Conservation (phyloP, 1,140 invertebrate species). For the Drosophila ambigua region DNA sequence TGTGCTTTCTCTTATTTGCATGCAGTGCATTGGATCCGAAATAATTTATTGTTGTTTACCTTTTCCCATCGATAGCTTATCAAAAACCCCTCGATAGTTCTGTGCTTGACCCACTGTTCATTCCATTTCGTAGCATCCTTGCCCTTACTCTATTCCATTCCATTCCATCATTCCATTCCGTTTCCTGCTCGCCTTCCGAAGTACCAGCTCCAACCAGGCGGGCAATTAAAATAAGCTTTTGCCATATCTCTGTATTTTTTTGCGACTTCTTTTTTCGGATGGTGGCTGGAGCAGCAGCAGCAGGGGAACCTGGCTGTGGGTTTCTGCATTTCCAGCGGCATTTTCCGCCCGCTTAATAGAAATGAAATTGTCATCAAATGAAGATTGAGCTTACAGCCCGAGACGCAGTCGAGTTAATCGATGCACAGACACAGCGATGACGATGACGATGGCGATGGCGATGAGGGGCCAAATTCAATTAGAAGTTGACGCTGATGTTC, state of each 20-base stretch:
- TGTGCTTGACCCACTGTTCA: slow-evolving; percentile 38
- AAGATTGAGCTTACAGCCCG: slow-evolving; percentile 57
- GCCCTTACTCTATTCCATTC: neutral
- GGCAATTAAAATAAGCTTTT: slow-evolving; percentile 75
- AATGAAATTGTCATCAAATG: slow-evolving; percentile 80
- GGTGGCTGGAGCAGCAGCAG: neutral
- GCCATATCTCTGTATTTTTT: slow-evolving; percentile 39
- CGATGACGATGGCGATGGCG: slow-evolving; percentile 7
- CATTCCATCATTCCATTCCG: slow-evolving; percentile 21
- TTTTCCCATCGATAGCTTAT: too few species aligned
- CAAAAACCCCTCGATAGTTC: neutral
- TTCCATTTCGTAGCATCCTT: neutral
- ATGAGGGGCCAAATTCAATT: slow-evolving; percentile 64
- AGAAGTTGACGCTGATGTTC: slow-evolving; percentile 64
- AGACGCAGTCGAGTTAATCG: slow-evolving; percentile 59
- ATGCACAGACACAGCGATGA: slow-evolving; percentile 42
- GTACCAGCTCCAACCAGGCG: slow-evolving; percentile 4
- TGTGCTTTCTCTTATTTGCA: too few species aligned
- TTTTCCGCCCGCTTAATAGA: slow-evolving; percentile 66
- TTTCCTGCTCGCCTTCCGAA: neutral
- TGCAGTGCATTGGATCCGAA: too few species aligned
- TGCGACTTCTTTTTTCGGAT: slow-evolving; percentile 14
- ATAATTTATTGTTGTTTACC: too few species aligned
- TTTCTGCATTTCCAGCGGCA: slow-evolving; percentile 66
- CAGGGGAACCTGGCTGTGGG: neutral